Percentiles rank a stretch among this genome's conserved stretches.
Conservation (phyloP, 2,113 vertebrate species). For the Plectropomus leopardus region DNA sequence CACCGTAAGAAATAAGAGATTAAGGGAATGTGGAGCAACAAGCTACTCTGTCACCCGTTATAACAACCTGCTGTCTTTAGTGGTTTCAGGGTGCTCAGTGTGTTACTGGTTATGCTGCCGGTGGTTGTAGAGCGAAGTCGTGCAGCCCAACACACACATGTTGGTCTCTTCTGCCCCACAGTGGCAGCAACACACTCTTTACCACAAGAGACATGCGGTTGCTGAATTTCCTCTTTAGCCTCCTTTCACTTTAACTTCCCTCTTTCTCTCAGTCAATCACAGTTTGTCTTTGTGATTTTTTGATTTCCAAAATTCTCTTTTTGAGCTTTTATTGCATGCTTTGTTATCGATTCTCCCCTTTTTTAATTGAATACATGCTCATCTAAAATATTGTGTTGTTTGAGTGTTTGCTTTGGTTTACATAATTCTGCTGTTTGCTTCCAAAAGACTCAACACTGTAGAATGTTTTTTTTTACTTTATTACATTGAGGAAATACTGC, state of each 20-base stretch:
- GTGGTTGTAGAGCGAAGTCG: background rate
- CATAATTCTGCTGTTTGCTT: no score
- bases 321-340: background rate
- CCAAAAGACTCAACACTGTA: no score
- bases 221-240: background rate
- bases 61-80: background rate
- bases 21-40: no score
- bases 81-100: background rate
- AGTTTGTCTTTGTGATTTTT: background rate
- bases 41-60: no score
- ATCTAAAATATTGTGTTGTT: background rate
- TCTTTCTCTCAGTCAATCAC: background rate
- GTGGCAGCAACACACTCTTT: conserved; percentile 65
- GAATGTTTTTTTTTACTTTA: no score
- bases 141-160: conserved; percentile 37
- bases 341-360: background rate
- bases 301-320: background rate
- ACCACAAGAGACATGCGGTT: conserved; percentile 44
- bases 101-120: background rate
- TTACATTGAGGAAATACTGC: no score
- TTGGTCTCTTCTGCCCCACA: conserved; percentile 70
- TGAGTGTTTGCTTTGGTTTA: background rate
- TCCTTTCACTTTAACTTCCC: background rate
- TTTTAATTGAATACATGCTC: background rate
- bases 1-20: no score